Evolutionary conservation across 37 sponge, comb jelly and placozoan genomes (phyloP), one percentile per base, ranked within the genome.

Genomic region (Mnemiopsis leidyi): DNA sequence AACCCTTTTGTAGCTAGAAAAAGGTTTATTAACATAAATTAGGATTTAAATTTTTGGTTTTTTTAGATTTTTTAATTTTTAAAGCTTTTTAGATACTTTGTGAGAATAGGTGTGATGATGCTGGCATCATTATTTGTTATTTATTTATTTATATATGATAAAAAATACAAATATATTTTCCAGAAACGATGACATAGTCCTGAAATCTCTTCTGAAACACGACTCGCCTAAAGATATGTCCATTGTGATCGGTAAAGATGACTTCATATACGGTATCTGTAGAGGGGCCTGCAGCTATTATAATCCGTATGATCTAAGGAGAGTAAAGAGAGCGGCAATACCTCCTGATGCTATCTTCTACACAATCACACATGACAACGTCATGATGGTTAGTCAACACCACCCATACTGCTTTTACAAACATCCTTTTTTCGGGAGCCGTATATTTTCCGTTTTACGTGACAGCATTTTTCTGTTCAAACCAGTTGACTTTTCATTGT

Each of bases 301-400:
- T 61, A 85, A 85, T 38, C 90, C 90, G 0, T 85, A 85, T 40
- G 90, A 85, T 85, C 30, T 85, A 61, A 85, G 35, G 61, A 40
- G 38, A 1, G 90, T 85, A 39, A 28, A 85, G 61, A 23, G 25
- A 28, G 35, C 25, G n/a, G 61, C 5, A 28, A 85, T 85, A 7
- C 90, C 90, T 40, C 24, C 40, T 2, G 28, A 85, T 13, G 36
- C 90, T n/a, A 39, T 33, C 5, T 85, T 85, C 90, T 85, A 85
- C 90, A 85, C 90, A 20, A 40, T 85, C 1, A 85, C 32, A 2
- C 24, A 21, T 16, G 90, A 85, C 0, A 85, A 85, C 35, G 90
- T 85, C 3, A 85, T 85, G 90, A 38, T 85, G 90, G 90, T 85
- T 36, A 85, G 33, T 39, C 20, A n/a, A n/a, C n/a, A n/a, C n/a